Conservation (phyloP, 2,113 vertebrate genomes). For the Grallaria varia region DNA sequence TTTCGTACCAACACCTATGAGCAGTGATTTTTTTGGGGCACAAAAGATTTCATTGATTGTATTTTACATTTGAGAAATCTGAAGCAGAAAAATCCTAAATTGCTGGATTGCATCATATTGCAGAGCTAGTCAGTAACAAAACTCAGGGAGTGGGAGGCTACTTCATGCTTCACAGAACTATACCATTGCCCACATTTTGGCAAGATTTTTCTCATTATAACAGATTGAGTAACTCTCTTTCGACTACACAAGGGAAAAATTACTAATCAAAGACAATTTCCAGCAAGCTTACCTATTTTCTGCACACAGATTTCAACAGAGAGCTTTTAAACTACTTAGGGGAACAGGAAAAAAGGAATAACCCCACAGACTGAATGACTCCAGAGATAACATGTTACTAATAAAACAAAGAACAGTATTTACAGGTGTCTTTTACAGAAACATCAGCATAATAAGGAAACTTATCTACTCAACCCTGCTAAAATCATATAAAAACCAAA, state of each 20-base stretch:
- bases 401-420: neutral
- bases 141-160: neutral
- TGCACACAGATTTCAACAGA: neutral
- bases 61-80: neutral
- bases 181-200: neutral
- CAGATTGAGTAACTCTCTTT: neutral
- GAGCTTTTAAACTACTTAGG: neutral
- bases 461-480: neutral
- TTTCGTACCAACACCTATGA: neutral
- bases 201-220: neutral
- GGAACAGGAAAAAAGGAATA: neutral
- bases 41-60: neutral
- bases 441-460: neutral
- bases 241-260: neutral
- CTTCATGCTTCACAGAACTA: neutral
- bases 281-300: neutral
- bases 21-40: neutral
- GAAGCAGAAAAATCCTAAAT: neutral
- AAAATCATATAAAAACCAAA: neutral
- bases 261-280: neutral
- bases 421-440: neutral
- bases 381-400: neutral
- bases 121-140: neutral
- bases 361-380: neutral
- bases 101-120: neutral